These are phyloP conservation scores for Beroe forskalii DNA, from an alignment of 37 sponge, comb jelly and placozoan genomes.

Conservation along the genomic window DNA sequence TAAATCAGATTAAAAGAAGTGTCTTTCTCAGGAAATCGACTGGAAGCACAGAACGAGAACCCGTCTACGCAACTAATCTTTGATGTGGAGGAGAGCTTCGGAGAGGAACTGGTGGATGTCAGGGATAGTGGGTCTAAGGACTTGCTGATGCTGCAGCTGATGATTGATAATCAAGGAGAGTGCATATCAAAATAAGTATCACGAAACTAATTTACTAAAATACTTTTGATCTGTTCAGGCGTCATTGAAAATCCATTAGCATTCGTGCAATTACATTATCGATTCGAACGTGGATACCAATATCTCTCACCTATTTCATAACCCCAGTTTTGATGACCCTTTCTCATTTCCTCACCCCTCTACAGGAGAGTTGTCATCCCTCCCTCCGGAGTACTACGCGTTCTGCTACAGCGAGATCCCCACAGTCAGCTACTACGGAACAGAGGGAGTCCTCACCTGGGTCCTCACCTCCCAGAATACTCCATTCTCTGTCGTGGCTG, in stretches of 20 bases:
- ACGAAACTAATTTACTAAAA: too few relatives aligned
- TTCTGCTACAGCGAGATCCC: constrained; percentile 28
- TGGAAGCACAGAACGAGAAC: background rate
- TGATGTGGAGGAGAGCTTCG: constrained; percentile 38
- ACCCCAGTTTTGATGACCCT: background rate
- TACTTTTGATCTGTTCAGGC: too few relatives aligned
- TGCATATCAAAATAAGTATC: too few relatives aligned
- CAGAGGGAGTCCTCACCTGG: constrained; percentile 48
- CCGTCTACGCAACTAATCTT: background rate
- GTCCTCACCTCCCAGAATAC: background rate
- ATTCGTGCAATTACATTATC: too few relatives aligned
- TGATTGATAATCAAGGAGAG: constrained; percentile 13
- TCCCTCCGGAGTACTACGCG: constrained; percentile 25
- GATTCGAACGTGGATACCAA: too few relatives aligned
- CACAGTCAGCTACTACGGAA: constrained; percentile 18
- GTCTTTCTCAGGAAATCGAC: background rate
- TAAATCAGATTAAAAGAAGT: background rate
- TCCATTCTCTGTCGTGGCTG: background rate
- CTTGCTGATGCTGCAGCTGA: constrained; percentile 1
- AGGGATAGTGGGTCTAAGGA: background rate
- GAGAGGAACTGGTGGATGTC: background rate
- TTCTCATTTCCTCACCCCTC: background rate
- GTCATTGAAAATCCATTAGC: too few relatives aligned
- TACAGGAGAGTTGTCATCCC: constrained; percentile 37
- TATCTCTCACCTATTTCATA: background rate